Evolutionary conservation across 2,888 invertebrate species (phyloP), one percentile per base, ranked within the genome.

Genomic region (Apamea crenata): DNA sequence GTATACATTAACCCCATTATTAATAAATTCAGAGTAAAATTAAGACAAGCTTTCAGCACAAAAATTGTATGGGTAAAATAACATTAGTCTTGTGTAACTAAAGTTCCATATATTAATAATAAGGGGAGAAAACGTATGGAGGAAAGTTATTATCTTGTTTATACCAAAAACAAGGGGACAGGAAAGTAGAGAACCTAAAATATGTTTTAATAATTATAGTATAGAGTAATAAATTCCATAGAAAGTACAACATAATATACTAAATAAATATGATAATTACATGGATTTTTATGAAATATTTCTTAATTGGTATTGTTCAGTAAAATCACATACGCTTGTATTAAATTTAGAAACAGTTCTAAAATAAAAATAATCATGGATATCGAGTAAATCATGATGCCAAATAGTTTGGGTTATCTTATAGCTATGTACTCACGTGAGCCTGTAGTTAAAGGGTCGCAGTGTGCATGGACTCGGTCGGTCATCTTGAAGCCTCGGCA

Each of bases 381-480:
- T 67, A 71, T 75, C n/a, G 73, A 78, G 6, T 67, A 73, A 69
- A 83, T 83, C 72, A 81, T 80, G 77, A 80, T 86, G 83, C 81
- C 86, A 83, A 81, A 83, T 70, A 77, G 29, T 73, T 87, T 83
- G 75, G 84, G 50, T 88, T 87, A 82, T 84, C 92, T 93, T 95
- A 95, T 74, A 87, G 82, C 93, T 96, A 96, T 89, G 93, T 96
- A 96, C 96, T 96, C 93, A 96, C 96, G 92, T 96, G 95, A 85
- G 77, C 82, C 86, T 88, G 93, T 87, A 88, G 92, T 87, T 89
- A 92, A 91, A 90, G 87, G 88, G 91, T 88, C 36, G 90, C 87
- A 82, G 91, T 91, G 91, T 88, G 91, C 90, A 89, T 83, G 88
- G 92, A 88, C 88, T 85, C 90, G 83, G 92, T 90, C 90, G 93